These are phyloP conservation scores for Sebastes minor DNA, from an alignment of 2,797 vertebrate genomes.

Conservation along the genomic window DNA sequence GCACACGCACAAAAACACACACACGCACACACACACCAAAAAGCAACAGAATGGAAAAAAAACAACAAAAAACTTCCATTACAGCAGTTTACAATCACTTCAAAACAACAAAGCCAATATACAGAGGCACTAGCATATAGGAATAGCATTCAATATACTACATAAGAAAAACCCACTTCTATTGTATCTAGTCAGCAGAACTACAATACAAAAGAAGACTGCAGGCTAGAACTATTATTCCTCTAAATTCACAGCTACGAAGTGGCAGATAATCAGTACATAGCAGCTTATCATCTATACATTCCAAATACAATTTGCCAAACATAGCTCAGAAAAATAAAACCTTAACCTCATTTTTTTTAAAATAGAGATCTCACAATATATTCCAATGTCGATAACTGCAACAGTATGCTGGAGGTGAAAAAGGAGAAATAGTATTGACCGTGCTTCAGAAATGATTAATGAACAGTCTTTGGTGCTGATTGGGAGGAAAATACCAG, in stretches of 20 bases:
- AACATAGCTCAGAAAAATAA: slow-evolving; percentile 90
- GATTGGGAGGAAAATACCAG: slow-evolving; percentile 73
- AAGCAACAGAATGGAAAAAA: slow-evolving; percentile 67
- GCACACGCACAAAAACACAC: slow-evolving; percentile 31
- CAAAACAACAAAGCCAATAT: slow-evolving; percentile 93
- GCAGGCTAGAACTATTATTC: slow-evolving; percentile 94
- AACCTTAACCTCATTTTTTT: slow-evolving; percentile 89
- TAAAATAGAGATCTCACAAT: slow-evolving; percentile 76
- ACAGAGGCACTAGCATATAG: slow-evolving; percentile 83
- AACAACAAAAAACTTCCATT: slow-evolving; percentile 91
- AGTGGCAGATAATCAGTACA: slow-evolving; percentile 97
- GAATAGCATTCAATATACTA: slow-evolving; percentile 77
- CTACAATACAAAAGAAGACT: slow-evolving; percentile 90
- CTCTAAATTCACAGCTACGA: slow-evolving; percentile 99
- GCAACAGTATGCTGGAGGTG: slow-evolving; percentile 87
- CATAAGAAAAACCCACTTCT: slow-evolving; percentile 86
- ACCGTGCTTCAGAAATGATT: slow-evolving; percentile 92
- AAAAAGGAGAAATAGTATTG: slow-evolving; percentile 88
- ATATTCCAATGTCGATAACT: slow-evolving; percentile 84
- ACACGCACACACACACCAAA: slow-evolving; percentile 36
- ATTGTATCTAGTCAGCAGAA: slow-evolving; percentile 88
- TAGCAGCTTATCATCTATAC: slow-evolving; percentile 99
- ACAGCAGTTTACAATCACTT: slow-evolving; percentile 99
- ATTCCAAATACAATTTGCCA: slow-evolving; percentile 98
- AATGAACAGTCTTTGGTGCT: slow-evolving; percentile 97